phyloP scores from a whole-genome alignment of 2,888 invertebrate species.

The Drosophila prostipennis region DNA sequence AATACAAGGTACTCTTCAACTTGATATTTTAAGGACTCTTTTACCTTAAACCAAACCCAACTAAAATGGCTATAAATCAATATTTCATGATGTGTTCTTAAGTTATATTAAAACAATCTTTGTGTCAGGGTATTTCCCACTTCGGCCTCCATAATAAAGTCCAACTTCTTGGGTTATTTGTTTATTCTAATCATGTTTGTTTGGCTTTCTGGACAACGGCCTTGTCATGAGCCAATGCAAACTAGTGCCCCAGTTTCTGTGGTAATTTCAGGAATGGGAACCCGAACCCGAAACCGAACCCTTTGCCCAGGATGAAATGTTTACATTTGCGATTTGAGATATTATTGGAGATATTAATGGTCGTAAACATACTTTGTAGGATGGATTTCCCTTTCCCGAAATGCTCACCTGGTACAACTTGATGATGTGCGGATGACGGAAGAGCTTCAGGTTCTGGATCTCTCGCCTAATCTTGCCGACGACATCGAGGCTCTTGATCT shows the following conservation, averaged over 20 bases:
- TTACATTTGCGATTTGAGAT: neutral
- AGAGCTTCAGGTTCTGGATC: conserved; percentile 99
- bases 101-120: too few species aligned
- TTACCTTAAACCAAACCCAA: too few species aligned
- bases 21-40: too few species aligned
- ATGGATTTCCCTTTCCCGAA: neutral
- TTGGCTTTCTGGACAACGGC: neutral
- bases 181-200: neutral
- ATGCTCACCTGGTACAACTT: conserved; percentile 92
- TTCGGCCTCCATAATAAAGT: neutral
- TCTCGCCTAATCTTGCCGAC: conserved; percentile 99
- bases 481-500: conserved; percentile 99
- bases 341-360: neutral
- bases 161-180: neutral
- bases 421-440: conserved; percentile 99
- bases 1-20: too few species aligned
- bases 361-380: neutral
- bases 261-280: neutral
- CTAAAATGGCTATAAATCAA: too few species aligned
- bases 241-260: conserved; percentile 4
- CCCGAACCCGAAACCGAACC: too few species aligned
- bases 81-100: too few species aligned
- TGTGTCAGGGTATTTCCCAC: neutral
- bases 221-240: neutral
- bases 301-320: neutral